These are phyloP conservation scores for Sebastes variabilis DNA, from an alignment of 2,797 vertebrate genomes.

Conservation along the genomic window DNA sequence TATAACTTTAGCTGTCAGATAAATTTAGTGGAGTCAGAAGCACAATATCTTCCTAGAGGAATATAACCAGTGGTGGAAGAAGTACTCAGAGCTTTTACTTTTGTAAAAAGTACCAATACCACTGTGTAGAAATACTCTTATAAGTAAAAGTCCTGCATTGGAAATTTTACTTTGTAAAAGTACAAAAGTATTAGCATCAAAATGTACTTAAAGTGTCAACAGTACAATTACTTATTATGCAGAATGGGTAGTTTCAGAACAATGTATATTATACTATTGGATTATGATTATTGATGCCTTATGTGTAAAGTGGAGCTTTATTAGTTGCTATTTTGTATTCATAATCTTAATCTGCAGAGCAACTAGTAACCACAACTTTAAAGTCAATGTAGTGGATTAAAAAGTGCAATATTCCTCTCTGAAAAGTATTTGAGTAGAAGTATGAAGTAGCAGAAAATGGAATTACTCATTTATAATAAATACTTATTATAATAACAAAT, in stretches of 20 bases:
- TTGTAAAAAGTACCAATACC: neutral
- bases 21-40: neutral
- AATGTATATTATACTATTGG: neutral
- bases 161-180: too few relatives aligned
- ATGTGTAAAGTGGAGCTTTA: too few relatives aligned
- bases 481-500: too few relatives aligned
- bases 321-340: too few relatives aligned
- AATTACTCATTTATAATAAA: too few relatives aligned
- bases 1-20: neutral
- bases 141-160: neutral
- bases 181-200: neutral
- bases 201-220: neutral
- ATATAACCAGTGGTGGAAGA: neutral
- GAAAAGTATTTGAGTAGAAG: too few relatives aligned
- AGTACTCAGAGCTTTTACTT: neutral
- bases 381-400: too few relatives aligned
- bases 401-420: too few relatives aligned
- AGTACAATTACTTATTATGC: neutral
- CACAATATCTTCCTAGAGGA: neutral
- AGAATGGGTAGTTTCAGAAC: neutral
- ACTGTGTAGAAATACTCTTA: neutral
- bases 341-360: too few relatives aligned
- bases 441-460: too few relatives aligned
- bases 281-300: too few relatives aligned
- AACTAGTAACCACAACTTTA: too few relatives aligned